Conservation (phyloP, 1,140 invertebrate species). For the Drosophila micromelanica region DNA sequence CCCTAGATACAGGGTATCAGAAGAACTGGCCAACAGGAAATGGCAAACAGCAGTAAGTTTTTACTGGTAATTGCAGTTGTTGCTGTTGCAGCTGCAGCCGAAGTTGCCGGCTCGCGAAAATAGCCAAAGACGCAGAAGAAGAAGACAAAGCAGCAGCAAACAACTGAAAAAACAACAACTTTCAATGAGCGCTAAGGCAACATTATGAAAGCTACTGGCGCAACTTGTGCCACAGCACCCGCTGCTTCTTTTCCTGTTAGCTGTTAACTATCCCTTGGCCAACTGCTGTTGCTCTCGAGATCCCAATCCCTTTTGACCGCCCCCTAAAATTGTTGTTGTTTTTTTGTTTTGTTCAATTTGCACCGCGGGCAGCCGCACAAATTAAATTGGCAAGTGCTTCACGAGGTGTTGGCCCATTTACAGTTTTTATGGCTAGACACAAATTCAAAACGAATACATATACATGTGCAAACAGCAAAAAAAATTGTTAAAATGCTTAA, state of each 20-base stretch:
- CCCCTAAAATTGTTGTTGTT: constrained; percentile 17
- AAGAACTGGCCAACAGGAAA: constrained; percentile 35
- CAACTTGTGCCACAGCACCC: neutral
- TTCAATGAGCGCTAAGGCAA: constrained; percentile 29
- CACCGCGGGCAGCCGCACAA: constrained; percentile 35
- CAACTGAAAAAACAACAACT: constrained; percentile 14
- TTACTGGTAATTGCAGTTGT: constrained; percentile 42
- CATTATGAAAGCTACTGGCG: constrained; percentile 14
- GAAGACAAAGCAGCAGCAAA: constrained; percentile 17
- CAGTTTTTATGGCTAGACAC: constrained; percentile 5
- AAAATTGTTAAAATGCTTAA: too few relatives aligned
- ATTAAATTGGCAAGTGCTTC: constrained; percentile 50
- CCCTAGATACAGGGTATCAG: too few relatives aligned
- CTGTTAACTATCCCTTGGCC: neutral
- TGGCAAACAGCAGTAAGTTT: constrained; percentile 28
- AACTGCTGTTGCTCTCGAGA: neutral
- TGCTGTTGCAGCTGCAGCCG: constrained; percentile 14
- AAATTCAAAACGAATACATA: neutral
- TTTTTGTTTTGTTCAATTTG: constrained; percentile 32
- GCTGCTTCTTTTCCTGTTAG: neutral
- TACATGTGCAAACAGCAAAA: neutral
- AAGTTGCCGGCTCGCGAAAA: constrained; percentile 10
- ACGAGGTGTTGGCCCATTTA: constrained; percentile 44
- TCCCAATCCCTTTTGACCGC: constrained; percentile 30
- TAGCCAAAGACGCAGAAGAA: constrained; percentile 14